Conservation (phyloP, 2,888 invertebrate species). For the Pandemis cinnamomeana region DNA sequence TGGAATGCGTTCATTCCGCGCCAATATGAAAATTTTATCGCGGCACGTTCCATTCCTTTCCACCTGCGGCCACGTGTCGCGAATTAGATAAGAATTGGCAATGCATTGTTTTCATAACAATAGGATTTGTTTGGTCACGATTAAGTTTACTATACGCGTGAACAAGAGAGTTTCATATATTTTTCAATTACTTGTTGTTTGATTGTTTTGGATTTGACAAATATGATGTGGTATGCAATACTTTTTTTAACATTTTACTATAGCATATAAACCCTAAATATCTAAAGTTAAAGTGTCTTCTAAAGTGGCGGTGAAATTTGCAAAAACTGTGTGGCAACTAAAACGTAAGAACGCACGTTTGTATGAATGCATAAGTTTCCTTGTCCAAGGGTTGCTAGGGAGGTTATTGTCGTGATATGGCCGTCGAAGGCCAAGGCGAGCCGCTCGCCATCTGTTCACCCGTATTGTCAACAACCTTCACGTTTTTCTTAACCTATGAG, state of each 20-base stretch:
- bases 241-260: no score
- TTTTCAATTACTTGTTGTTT: no score
- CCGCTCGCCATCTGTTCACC: conserved; percentile 66
- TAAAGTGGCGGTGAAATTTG: no score
- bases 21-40: conserved; percentile 31
- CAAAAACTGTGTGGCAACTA: no score
- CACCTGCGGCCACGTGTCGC: conserved; percentile 37
- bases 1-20: conserved; percentile 27
- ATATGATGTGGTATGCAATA: no score
- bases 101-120: conserved; percentile 37
- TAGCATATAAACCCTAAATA: no score
- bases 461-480: conserved; percentile 27
- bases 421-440: conserved; percentile 68
- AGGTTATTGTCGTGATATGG: conserved; percentile 45
- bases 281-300: no score
- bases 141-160: background rate
- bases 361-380: conserved; percentile 15
- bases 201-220: no score
- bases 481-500: conserved; percentile 27
- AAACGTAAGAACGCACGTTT: background rate
- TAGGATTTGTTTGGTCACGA: conserved; percentile 15
- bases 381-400: conserved; percentile 30
- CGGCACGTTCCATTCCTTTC: conserved; percentile 32
- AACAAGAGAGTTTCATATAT: background rate
- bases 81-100: conserved; percentile 40